phyloP scores from a whole-genome alignment of 2,113 vertebrate species.

The Chionodraco myersi region DNA sequence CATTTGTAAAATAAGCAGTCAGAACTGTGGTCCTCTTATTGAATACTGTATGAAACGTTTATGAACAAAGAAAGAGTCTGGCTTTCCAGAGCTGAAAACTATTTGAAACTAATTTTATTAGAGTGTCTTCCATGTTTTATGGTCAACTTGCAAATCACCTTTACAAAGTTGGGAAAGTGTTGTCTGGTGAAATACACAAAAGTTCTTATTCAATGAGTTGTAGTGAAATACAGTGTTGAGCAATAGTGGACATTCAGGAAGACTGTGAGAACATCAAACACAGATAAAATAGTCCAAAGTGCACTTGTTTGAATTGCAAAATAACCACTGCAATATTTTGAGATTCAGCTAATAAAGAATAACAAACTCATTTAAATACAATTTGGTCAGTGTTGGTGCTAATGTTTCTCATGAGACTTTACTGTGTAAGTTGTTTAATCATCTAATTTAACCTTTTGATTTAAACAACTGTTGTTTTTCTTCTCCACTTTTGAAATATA shows the following conservation, averaged over 20 bases:
- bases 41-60: background rate
- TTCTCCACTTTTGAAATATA: background rate
- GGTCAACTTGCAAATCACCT: too few relatives aligned
- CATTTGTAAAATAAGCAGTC: background rate
- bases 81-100: background rate
- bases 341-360: background rate
- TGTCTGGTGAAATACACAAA: conserved; percentile 12
- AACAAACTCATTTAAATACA: background rate
- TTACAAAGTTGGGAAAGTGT: background rate
- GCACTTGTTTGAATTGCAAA: conserved; percentile 17
- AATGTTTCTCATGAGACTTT: background rate
- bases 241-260: background rate
- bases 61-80: background rate
- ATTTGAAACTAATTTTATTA: background rate
- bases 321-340: background rate
- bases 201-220: background rate
- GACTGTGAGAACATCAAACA: conserved; percentile 18
- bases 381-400: background rate
- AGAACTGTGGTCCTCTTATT: background rate
- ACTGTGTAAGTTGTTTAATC: background rate
- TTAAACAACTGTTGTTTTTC: background rate
- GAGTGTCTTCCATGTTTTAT: background rate
- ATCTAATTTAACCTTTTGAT: background rate
- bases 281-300: conserved; percentile 35
- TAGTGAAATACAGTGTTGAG: background rate